A percentile compares a stretch with the other conserved stretches of the same genome.
Evolutionary conservation across 2,113 vertebrate genomes (phyloP).

Genomic region (Sapayoa aenigma): DNA sequence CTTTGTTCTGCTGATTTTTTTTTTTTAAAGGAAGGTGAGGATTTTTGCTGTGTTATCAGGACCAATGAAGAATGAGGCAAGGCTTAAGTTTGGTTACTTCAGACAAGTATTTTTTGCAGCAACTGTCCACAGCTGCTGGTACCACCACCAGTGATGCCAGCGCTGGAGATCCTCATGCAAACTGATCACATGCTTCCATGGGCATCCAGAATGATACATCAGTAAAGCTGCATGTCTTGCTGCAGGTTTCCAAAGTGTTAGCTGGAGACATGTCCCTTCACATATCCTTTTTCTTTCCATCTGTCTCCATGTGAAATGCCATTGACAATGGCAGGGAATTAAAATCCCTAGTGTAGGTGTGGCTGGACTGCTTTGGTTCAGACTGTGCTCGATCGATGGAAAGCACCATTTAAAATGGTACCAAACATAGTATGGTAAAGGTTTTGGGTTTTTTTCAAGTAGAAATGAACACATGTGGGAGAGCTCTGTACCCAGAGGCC

Average conservation of each 20-base stretch:
- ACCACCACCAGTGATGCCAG: background rate
- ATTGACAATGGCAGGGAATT: background rate
- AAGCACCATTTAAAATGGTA: background rate
- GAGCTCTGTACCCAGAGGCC: background rate
- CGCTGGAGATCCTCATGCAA: background rate
- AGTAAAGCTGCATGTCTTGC: background rate
- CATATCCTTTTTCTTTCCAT: background rate
- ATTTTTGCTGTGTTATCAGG: background rate
- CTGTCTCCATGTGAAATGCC: background rate
- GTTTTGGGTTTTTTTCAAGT: background rate
- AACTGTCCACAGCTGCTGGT: background rate
- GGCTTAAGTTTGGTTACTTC: background rate
- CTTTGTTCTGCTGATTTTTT: background rate
- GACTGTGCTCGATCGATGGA: background rate
- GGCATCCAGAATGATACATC: fast-evolving
- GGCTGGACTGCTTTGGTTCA: background rate
- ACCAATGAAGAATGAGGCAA: background rate
- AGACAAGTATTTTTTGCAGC: background rate
- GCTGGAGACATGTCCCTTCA: background rate
- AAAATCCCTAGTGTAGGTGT: background rate
- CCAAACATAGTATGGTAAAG: background rate
- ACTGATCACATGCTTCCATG: fast-evolving
- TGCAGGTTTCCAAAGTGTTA: background rate
- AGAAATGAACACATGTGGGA: background rate
- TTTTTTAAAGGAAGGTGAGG: background rate